These are phyloP conservation scores for Bombylius major DNA, from an alignment of 2,888 invertebrate genomes.

Conservation along the genomic window DNA sequence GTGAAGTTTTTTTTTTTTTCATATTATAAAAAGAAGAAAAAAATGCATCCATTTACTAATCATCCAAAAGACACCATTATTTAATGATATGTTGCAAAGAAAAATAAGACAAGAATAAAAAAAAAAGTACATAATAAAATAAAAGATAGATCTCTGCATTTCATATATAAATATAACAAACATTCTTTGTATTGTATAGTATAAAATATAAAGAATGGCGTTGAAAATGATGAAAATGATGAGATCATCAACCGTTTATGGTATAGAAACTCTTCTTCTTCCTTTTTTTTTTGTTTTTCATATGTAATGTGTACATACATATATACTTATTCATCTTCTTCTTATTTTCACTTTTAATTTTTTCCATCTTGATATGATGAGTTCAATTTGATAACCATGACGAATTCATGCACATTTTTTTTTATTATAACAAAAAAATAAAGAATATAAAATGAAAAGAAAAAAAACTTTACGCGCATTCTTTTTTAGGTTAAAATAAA, in stretches of 20 bases:
- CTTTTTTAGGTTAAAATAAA: neutral
- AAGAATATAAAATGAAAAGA: neutral
- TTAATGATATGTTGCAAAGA: too few relatives aligned
- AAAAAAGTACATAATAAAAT: too few relatives aligned
- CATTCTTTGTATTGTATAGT: neutral
- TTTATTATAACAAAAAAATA: too few relatives aligned
- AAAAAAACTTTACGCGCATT: neutral
- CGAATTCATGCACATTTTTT: neutral
- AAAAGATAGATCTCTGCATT: too few relatives aligned
- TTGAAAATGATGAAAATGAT: neutral
- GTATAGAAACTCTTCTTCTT: neutral
- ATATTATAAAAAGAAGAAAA: too few relatives aligned
- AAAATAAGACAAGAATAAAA: too few relatives aligned
- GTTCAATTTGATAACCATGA: neutral
- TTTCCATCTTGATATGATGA: neutral
- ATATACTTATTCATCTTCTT: neutral
- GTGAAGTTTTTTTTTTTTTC: too few relatives aligned
- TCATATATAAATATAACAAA: too few relatives aligned
- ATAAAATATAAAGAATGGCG: neutral
- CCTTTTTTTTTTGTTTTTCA: neutral
- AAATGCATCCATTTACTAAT: too few relatives aligned
- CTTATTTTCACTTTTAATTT: constrained; percentile 3
- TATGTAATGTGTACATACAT: too few relatives aligned
- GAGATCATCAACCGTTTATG: constrained; percentile 9
- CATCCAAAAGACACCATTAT: too few relatives aligned